Evolutionary conservation across 2,888 invertebrate species (phyloP).

Genomic region (Himalopsyche anomala): DNA sequence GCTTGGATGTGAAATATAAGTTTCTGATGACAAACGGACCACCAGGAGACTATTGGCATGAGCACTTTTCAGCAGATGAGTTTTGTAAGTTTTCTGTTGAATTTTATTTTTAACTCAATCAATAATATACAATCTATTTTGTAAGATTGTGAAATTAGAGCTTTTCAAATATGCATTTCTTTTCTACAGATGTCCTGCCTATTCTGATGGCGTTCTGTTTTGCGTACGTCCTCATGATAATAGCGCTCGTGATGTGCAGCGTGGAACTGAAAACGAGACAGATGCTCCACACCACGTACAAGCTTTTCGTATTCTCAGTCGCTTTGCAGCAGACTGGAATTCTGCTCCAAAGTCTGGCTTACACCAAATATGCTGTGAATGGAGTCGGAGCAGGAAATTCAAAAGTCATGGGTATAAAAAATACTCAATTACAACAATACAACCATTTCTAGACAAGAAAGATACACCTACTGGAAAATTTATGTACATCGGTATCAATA

Average conservation of each 20-base stretch:
- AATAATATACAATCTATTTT: not conserved
- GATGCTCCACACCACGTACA: conserved; percentile 91
- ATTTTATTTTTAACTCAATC: not conserved
- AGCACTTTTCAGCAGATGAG: conserved; percentile 96
- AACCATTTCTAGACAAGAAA: not conserved
- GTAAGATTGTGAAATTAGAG: too few species aligned
- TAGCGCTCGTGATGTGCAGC: conserved; percentile 85
- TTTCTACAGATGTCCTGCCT: conserved; percentile 88
- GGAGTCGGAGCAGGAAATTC: conserved; percentile 80
- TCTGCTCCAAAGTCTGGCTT: conserved; percentile 82
- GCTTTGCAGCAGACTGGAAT: conserved; percentile 83
- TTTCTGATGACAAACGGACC: conserved; percentile 93
- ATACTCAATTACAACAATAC: not conserved
- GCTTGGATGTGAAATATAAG: conserved; percentile 86
- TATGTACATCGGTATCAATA: too few species aligned
- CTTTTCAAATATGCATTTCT: not conserved
- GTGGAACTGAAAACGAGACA: conserved; percentile 87
- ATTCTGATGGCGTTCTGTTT: conserved; percentile 86
- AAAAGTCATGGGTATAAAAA: conserved; percentile 73
- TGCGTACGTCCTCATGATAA: conserved; percentile 83
- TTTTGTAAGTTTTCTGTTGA: conserved; percentile 83
- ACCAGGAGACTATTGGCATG: conserved; percentile 87
- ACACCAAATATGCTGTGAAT: conserved; percentile 85
- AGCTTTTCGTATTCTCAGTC: conserved; percentile 86
- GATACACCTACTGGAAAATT: too few species aligned